phyloP scores from a whole-genome alignment of 2,113 vertebrate species.

The Verasper variegatus region DNA sequence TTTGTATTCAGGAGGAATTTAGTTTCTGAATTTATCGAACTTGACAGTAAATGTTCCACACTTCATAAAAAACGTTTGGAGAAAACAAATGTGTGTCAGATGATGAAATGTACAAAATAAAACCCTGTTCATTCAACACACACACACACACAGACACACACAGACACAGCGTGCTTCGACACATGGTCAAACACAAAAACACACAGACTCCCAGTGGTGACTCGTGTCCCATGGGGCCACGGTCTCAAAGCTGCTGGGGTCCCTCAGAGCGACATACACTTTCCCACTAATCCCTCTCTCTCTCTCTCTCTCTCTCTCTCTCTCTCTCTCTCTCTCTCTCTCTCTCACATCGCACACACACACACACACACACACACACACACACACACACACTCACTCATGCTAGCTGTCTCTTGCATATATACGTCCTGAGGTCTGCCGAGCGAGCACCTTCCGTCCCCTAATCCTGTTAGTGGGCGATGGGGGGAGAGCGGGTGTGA shows the following conservation, averaged over 20 bases:
- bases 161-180: slow-evolving; percentile 25
- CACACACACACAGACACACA: neutral
- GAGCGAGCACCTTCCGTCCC: slow-evolving; percentile 68
- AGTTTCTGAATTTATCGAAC: no score
- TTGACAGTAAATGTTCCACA: no score
- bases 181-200: slow-evolving; percentile 57
- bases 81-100: neutral
- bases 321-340: no score
- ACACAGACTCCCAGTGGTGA: slow-evolving; percentile 45
- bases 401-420: slow-evolving; percentile 29
- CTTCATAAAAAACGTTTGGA: neutral
- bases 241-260: slow-evolving; percentile 51
- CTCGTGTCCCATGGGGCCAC: slow-evolving; percentile 49
- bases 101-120: neutral
- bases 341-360: no score
- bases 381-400: slow-evolving; percentile 33
- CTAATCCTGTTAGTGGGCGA: slow-evolving; percentile 84
- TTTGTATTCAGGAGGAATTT: neutral
- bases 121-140: neutral
- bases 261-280: slow-evolving; percentile 47
- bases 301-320: no score
- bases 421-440: slow-evolving; percentile 64
- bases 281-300: slow-evolving; percentile 24
- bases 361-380: no score
- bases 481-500: slow-evolving; percentile 15